Conservation (phyloP, 2,113 vertebrate species). For the Onychorhynchus coronatus region DNA sequence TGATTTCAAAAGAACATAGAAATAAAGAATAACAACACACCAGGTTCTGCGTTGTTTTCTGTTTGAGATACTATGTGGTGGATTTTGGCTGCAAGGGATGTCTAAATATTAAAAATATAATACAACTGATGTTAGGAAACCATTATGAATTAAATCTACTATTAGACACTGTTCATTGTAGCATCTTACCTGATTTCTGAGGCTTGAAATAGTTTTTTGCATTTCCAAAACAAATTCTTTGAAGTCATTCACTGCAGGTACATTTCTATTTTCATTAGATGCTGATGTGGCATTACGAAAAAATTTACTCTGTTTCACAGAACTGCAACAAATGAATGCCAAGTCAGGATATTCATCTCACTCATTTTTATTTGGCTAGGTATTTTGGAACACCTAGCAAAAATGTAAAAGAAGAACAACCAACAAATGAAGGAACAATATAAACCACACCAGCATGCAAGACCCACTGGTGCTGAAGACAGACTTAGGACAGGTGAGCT, state of each 20-base stretch:
- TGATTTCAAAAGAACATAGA: background rate
- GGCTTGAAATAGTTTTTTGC: slow-evolving; percentile 92
- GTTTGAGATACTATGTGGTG: background rate
- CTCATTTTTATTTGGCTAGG: background rate
- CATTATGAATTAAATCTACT: background rate
- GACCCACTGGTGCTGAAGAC: background rate
- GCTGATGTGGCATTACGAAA: slow-evolving; percentile 74
- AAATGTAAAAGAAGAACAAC: background rate
- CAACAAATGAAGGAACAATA: background rate
- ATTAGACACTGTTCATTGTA: background rate
- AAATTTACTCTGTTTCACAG: slow-evolving; percentile 35
- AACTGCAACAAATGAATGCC: slow-evolving; percentile 59
- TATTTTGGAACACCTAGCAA: background rate
- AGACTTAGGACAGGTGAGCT: background rate
- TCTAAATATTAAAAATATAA: background rate
- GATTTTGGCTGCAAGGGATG: background rate
- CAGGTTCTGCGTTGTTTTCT: background rate
- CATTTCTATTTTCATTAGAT: slow-evolving; percentile 59
- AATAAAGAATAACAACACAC: slow-evolving; percentile 1
- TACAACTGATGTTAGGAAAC: background rate
- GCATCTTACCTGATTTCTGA: slow-evolving; percentile 87
- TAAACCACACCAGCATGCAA: background rate
- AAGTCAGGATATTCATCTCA: background rate
- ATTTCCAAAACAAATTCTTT: slow-evolving; percentile 92
- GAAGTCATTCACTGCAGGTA: slow-evolving; percentile 80